Percentiles rank a stretch among this genome's conserved stretches.
Conservation (phyloP, 1,140 invertebrate species). For the Mya arenaria region DNA sequence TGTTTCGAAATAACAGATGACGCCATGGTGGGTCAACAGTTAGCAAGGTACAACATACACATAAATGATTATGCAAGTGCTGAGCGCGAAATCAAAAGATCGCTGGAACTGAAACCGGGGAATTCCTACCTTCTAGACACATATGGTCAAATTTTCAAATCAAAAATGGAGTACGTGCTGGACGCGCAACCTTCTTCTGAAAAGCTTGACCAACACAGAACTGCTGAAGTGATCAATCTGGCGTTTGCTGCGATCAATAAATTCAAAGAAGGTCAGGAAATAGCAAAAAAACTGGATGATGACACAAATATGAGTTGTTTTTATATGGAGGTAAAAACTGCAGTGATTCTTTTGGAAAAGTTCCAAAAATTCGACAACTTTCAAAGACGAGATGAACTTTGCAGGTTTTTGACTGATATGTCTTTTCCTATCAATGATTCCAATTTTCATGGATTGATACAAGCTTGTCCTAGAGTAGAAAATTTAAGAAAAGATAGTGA, state of each 20-base stretch:
- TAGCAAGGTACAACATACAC: neutral
- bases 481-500: neutral
- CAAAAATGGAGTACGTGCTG: neutral
- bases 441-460: neutral
- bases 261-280: neutral
- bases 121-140: conserved; percentile 23
- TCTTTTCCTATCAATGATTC: neutral
- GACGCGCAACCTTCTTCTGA: too few species aligned
- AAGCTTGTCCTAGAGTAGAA: neutral
- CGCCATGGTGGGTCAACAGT: conserved; percentile 24
- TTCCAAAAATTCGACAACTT: neutral
- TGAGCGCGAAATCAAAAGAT: neutral
- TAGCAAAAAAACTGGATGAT: neutral
- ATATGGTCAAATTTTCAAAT: conserved; percentile 1
- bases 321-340: conserved; percentile 3
- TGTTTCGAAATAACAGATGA: conserved; percentile 15
- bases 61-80: neutral
- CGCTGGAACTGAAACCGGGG: neutral
- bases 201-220: neutral
- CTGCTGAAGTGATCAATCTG: neutral
- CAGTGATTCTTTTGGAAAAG: neutral
- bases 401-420: neutral
- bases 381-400: neutral
- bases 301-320: neutral
- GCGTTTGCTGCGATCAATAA: neutral